Conservation (phyloP, 2,797 vertebrate genomes). For the Amphiprion clarkii region DNA sequence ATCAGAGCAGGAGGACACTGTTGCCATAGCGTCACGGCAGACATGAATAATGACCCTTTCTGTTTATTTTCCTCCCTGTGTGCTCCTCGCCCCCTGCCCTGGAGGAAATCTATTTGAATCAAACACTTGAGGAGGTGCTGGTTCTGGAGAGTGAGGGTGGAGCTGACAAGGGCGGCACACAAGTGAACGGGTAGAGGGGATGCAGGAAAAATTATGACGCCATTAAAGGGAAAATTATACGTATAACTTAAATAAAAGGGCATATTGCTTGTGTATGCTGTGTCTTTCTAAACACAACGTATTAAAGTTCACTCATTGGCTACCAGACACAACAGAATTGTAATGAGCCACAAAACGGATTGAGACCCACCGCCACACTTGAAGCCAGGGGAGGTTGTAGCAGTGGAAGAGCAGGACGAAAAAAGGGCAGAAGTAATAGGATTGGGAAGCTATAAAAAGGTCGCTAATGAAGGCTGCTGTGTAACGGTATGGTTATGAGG, state of each 20-base stretch:
- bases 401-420: slow-evolving; percentile 34
- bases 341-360: slow-evolving; percentile 34
- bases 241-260: slow-evolving; percentile 4
- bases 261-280: background rate
- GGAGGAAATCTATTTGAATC: slow-evolving; percentile 71
- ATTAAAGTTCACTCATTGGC: slow-evolving; percentile 8
- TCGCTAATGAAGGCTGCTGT: slow-evolving; percentile 71
- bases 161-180: slow-evolving; percentile 19
- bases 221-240: slow-evolving; percentile 14
- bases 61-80: slow-evolving; percentile 74
- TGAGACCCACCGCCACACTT: slow-evolving; percentile 23
- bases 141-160: slow-evolving; percentile 32
- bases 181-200: slow-evolving; percentile 14
- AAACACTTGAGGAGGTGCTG: slow-evolving; percentile 68
- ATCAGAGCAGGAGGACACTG: slow-evolving; percentile 77
- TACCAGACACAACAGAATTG: background rate
- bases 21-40: slow-evolving; percentile 82
- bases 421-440: slow-evolving; percentile 66
- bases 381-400: slow-evolving; percentile 21
- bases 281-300: slow-evolving; percentile 21
- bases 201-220: slow-evolving; percentile 13
- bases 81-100: slow-evolving; percentile 56
- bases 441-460: slow-evolving; percentile 77
- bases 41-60: slow-evolving; percentile 80
- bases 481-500: slow-evolving; percentile 65